These are phyloP conservation scores for Pithys albifrons DNA, from an alignment of 2,113 vertebrate species.

Conservation along the genomic window DNA sequence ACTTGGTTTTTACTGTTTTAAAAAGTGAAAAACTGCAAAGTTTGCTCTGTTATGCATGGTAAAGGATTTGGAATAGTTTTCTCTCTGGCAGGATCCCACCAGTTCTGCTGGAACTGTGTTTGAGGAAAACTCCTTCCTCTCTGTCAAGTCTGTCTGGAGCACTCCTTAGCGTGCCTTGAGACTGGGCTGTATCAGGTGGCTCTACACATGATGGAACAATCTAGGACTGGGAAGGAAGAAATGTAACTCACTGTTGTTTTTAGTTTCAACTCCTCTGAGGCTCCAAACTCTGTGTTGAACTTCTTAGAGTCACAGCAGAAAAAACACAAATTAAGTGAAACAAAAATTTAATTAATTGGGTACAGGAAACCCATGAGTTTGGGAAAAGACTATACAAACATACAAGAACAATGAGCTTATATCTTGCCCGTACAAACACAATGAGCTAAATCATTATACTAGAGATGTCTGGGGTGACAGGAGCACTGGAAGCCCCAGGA, in stretches of 20 bases:
- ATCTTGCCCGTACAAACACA: slow-evolving; percentile 38
- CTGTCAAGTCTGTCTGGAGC: not conserved
- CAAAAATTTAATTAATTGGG: slow-evolving; percentile 42
- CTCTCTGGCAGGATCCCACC: not conserved
- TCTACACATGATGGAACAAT: not conserved
- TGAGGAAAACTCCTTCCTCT: not conserved
- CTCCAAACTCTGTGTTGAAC: not conserved
- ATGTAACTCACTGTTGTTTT: not conserved
- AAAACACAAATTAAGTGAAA: slow-evolving; percentile 2
- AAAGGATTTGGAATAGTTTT: not conserved
- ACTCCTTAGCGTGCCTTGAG: accelerated
- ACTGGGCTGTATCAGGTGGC: not conserved
- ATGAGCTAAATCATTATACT: not conserved
- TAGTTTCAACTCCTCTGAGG: not conserved
- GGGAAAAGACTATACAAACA: slow-evolving; percentile 35
- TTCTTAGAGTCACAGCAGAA: not conserved
- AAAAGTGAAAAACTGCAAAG: not conserved
- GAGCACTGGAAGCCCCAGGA: not conserved
- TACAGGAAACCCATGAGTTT: slow-evolving; percentile 42
- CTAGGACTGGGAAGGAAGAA: not conserved
- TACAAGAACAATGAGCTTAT: slow-evolving; percentile 38
- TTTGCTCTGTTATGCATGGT: not conserved
- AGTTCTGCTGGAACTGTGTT: not conserved
- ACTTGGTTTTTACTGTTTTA: not conserved
- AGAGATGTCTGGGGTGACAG: not conserved